Base-by-base conservation (phyloP, 2,888 invertebrate genomes). In the Melinopterus prodromus region DNA sequence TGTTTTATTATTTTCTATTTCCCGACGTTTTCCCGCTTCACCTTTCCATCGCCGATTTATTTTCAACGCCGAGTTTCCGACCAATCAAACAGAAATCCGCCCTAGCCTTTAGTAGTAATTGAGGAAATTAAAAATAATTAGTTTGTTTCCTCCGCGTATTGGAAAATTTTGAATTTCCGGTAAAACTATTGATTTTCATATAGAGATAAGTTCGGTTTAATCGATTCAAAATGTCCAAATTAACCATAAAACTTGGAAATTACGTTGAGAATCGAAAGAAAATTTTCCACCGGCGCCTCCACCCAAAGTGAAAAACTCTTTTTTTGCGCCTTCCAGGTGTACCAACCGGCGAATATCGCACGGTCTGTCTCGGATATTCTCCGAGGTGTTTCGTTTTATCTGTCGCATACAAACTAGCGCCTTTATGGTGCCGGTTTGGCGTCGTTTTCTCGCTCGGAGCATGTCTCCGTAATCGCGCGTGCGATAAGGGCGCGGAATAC, bases 31-130 rank as follows among this genome's bases (percentile, higher is more conserved):
- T 16, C 35, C 77, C 77, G 71, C 72, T 79, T 53, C 69, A 35
- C 77, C 77, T 72, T 35, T 69, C 71, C 69, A 77, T 69, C 74
- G 77, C 35, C 72, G 35, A 71, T 53, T 53, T 53, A 53, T 12
- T 53, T 53, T 53, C 12, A 53, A 9, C 53, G 53, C 53, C 53
- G 53, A 26, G 26, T 53, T 53, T 12, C 53, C 53, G 5, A 53
- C 53, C 53, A 53, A 53, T 53, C 53, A 53, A 53, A 9, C 53
- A 7, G 53, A 53, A 53, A 53, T 53, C 53, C 53, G 53, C 9
- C 5, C 12, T n/a, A n/a, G 12, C 53, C 53, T 53, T 53, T 9
- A 53, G 53, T 9, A 7, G 7, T 53, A 53, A 12, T 53, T 53
- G 7, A 53, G 26, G 1, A 26, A 26, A 26, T 26, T 26, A 3